A percentile compares a stretch with the other conserved stretches of the same genome.
Evolutionary conservation across 2,113 vertebrate genomes (phyloP).

Genomic region (Thryonomys swinderianus): DNA sequence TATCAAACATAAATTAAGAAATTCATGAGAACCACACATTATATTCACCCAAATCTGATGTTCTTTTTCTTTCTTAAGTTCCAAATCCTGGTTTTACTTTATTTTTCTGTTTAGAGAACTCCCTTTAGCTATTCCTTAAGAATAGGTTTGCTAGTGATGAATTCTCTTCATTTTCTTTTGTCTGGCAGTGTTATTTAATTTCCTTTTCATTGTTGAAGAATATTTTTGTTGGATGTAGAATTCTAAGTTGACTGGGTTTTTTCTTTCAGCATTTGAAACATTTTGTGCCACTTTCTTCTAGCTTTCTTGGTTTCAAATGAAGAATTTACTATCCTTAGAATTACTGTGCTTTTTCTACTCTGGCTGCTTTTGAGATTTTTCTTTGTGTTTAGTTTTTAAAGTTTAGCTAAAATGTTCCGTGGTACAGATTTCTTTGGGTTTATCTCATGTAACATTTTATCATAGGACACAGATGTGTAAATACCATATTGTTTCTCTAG

Average conservation of each 20-base stretch:
- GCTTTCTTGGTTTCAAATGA: background rate
- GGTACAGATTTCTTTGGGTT: background rate
- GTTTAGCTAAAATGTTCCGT: background rate
- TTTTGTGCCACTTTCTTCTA: background rate
- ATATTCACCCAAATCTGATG: background rate
- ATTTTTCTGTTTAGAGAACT: background rate
- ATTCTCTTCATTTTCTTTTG: background rate
- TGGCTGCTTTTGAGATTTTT: background rate
- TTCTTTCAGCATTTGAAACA: background rate
- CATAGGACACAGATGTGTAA: too few relatives aligned
- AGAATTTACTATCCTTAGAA: background rate
- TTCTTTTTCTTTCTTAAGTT: slow-evolving; percentile 11
- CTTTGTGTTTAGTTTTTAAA: slow-evolving; percentile 14
- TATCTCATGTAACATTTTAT: background rate
- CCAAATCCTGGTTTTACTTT: background rate
- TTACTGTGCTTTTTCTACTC: background rate
- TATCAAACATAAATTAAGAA: slow-evolving; percentile 21
- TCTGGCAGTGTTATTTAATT: background rate
- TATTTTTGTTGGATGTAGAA: slow-evolving; percentile 54
- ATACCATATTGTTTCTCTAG: too few relatives aligned
- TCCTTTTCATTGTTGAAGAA: background rate
- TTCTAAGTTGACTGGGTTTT: slow-evolving; percentile 5
- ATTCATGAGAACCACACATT: background rate
- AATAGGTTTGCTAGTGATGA: background rate
- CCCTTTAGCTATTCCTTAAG: background rate